Evolutionary conservation across 2,888 invertebrate species (phyloP), one percentile per base, ranked within the genome.

Genomic region (Tetranychus truncatus): DNA sequence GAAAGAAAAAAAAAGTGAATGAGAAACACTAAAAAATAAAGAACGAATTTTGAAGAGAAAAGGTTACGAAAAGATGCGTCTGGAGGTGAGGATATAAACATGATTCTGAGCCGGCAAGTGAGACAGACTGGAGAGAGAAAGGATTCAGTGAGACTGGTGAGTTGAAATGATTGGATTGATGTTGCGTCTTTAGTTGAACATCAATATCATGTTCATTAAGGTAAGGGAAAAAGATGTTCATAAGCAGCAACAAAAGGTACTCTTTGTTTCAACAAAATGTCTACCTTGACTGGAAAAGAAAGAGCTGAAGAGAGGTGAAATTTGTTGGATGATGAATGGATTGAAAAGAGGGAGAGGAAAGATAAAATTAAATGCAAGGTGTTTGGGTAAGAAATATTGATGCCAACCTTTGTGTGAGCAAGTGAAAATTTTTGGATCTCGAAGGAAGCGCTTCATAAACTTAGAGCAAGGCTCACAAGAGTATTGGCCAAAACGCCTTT

Each of bases 401-500:
- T 44, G 45, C 20, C 71, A 21, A 74, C 74, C 74, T 45, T 66
- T 69, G 78, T 78, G 77, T 24, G 76, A 66, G 73, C 80, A 80
- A 74, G 74, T 76, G 69, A 78, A 78, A 72, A 78, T 77, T 72
- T 78, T 76, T 11, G 78, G 77, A 20, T 78, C 76, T 24, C 76
- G 75, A 6, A 78, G 77, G 74, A 79, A 77, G 7, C 77, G 77
- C 55, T 89, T 88, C 80, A 92, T 90, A 83, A 92, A 92, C 82
- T 91, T 91, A 73, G 90, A 86, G 82, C 93, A 93, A 9, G 89
- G 88, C 81, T 91, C 90, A 83, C 93, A 92, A 78, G 90, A 89
- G 81, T 89, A 88, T 77, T 91, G 89, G 46, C 91, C 91, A 82
- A 90, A 91, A 77, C 89, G 86, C 34, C 90, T 88, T 84, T 90